A percentile compares a stretch with the other conserved stretches of the same genome.
Conservation (phyloP, 2,888 invertebrate species). For the Chymomyza procnemis region DNA sequence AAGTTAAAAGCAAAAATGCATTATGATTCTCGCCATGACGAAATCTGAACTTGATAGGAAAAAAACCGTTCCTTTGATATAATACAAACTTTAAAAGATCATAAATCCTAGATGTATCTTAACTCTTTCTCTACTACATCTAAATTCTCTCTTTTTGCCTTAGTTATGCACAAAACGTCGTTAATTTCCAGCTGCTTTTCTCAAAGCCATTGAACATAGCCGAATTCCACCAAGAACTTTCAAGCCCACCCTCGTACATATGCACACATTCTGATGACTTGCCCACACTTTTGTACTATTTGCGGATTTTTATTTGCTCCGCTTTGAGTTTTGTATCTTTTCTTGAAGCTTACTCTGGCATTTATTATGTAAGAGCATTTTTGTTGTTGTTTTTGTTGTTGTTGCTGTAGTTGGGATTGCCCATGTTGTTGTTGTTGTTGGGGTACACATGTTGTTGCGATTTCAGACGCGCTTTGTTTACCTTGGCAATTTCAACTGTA, state of each 20-base stretch:
- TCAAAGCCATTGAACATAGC: too few relatives aligned
- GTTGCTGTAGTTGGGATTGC: neutral
- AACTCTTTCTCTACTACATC: too few relatives aligned
- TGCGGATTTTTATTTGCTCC: slow-evolving; percentile 60
- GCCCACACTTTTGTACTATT: slow-evolving; percentile 27
- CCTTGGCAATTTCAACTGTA: slow-evolving; percentile 57
- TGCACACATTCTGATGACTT: neutral
- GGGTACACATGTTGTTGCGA: slow-evolving; percentile 30
- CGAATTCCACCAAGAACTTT: too few relatives aligned
- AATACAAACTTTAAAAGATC: too few relatives aligned
- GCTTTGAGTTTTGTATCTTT: slow-evolving; percentile 40
- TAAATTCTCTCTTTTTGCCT: too few relatives aligned
- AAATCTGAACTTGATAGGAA: too few relatives aligned
- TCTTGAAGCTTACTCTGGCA: neutral
- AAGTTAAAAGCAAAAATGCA: too few relatives aligned
- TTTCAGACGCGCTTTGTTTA: slow-evolving; percentile 43
- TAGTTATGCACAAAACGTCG: too few relatives aligned
- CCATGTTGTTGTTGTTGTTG: slow-evolving; percentile 13
- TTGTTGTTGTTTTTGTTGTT: neutral
- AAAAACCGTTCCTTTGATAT: too few relatives aligned
- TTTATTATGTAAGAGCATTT: neutral
- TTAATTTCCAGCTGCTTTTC: too few relatives aligned
- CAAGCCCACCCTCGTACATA: neutral
- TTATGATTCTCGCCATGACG: too few relatives aligned
- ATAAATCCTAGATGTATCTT: too few relatives aligned